These are phyloP conservation scores for Butastur rufipennis DNA, from an alignment of 2,113 vertebrate species.

Conservation along the genomic window DNA sequence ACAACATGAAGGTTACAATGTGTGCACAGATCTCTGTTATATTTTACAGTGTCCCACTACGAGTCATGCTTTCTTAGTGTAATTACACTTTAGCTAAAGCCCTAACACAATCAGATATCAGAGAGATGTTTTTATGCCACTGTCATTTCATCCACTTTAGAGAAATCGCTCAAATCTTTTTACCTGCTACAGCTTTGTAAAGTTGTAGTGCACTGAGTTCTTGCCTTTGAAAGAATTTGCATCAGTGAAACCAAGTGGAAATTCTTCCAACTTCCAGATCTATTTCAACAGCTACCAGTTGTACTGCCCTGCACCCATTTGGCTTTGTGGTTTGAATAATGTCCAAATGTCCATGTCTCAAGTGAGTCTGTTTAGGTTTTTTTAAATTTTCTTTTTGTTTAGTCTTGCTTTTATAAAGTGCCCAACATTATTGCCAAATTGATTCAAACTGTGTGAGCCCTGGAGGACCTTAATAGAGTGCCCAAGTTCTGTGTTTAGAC, in stretches of 20 bases:
- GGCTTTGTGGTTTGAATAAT: neutral
- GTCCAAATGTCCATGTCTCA: neutral
- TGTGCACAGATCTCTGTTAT: neutral
- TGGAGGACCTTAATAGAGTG: neutral
- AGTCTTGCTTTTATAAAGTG: neutral
- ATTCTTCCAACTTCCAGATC: neutral
- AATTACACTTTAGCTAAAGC: neutral
- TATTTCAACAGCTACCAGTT: neutral
- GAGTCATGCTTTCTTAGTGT: neutral
- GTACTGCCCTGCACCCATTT: neutral
- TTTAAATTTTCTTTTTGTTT: neutral
- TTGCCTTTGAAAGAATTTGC: neutral
- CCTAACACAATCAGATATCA: neutral
- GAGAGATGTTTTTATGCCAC: neutral
- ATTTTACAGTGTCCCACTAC: neutral
- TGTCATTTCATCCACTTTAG: neutral
- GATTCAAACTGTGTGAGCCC: neutral
- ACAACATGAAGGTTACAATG: neutral
- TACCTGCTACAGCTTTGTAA: neutral
- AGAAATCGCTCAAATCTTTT: neutral
- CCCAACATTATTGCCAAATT: neutral
- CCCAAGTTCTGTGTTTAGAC: neutral
- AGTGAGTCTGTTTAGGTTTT: neutral
- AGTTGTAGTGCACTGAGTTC: neutral
- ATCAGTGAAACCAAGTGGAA: neutral